Conservation (phyloP, 2,113 vertebrate species). For the Fulica atra region DNA sequence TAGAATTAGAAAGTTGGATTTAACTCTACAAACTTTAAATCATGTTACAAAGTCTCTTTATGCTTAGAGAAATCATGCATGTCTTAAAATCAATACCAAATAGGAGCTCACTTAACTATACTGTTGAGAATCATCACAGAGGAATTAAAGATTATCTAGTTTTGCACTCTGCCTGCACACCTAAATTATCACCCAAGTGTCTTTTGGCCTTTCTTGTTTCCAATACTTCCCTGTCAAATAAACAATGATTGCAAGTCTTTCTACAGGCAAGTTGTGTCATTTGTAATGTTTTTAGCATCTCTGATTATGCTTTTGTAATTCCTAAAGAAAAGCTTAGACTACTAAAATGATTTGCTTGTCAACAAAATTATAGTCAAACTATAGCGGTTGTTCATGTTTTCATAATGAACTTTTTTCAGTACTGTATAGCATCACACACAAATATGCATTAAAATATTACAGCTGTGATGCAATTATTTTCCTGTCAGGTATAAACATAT, state of each 20-base stretch:
- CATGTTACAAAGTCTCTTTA: background rate
- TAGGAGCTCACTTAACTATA: background rate
- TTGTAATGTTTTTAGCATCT: background rate
- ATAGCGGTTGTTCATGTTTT: background rate
- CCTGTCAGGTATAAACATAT: background rate
- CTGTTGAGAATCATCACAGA: background rate
- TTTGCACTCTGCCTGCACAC: background rate
- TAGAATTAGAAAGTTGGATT: background rate
- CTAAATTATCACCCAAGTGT: background rate
- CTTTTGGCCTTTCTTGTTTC: background rate
- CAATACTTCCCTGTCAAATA: background rate
- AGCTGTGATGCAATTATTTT: background rate
- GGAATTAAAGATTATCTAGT: background rate
- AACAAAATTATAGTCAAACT: background rate
- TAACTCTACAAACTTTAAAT: background rate
- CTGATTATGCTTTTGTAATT: background rate
- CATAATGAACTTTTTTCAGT: background rate
- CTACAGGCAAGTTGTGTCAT: background rate
- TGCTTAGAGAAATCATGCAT: background rate
- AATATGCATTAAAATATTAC: background rate
- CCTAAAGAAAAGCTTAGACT: background rate
- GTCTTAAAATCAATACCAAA: slow-evolving; percentile 5
- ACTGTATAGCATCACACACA: background rate
- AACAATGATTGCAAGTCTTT: background rate
- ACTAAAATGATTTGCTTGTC: background rate